These are phyloP conservation scores for Carcharodon carcharias DNA, from an alignment of 2,797 vertebrate species.

Conservation along the genomic window DNA sequence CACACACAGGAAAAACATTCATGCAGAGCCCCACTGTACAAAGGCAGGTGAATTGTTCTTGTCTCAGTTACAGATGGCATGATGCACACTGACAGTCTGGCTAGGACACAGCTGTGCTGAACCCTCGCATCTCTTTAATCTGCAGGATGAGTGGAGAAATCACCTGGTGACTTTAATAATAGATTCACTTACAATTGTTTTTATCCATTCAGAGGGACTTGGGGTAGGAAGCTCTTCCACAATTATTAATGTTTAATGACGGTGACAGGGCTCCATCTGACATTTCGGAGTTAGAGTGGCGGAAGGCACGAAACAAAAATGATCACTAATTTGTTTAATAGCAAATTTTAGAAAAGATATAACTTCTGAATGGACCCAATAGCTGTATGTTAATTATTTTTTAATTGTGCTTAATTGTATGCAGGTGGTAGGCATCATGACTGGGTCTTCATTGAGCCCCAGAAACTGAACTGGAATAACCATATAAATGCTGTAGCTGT, in stretches of 20 bases:
- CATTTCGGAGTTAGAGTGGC: background rate
- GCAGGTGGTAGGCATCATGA: too few relatives aligned
- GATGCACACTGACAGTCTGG: background rate
- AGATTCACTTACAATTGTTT: too few relatives aligned
- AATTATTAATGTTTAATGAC: conserved; percentile 9
- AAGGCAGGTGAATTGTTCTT: background rate
- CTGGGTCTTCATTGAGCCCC: too few relatives aligned
- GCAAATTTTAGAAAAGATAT: background rate
- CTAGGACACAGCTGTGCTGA: background rate
- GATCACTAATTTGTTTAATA: background rate
- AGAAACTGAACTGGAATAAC: too few relatives aligned
- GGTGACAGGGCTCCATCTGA: background rate
- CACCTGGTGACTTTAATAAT: background rate
- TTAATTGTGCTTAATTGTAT: too few relatives aligned
- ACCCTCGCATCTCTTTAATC: background rate
- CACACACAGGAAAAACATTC: too few relatives aligned
- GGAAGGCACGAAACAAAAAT: background rate
- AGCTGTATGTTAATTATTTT: background rate
- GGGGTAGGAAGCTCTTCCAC: background rate
- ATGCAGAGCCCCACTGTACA: too few relatives aligned
- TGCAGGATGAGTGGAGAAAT: background rate
- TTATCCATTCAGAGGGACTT: background rate
- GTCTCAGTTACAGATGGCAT: background rate
- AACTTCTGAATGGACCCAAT: background rate
- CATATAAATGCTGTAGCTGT: too few relatives aligned